Evolutionary conservation across 2,113 vertebrate species (phyloP).

Genomic region (Acanthochromis polyacanthus): DNA sequence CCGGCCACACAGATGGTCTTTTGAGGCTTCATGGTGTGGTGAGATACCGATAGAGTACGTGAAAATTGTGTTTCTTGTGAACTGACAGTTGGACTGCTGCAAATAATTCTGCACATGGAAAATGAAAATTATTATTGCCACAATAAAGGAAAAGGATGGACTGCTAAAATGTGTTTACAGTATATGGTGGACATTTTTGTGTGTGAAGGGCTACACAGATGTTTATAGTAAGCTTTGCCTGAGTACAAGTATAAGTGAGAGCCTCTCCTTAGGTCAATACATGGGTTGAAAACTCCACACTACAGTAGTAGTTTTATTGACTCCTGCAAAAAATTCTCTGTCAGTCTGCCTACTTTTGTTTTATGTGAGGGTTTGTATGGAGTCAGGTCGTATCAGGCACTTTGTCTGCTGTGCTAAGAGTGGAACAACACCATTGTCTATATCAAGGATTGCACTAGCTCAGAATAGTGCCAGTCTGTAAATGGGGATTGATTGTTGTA

Average conservation of each 20-base stretch:
- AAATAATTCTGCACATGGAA: background rate
- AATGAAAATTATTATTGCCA: background rate
- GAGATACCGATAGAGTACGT: background rate
- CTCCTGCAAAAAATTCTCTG: conserved; percentile 1
- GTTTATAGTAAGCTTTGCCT: conserved; percentile 67
- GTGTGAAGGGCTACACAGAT: conserved; percentile 18
- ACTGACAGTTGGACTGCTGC: background rate
- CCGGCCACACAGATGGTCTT: background rate
- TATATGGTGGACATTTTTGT: conserved; percentile 32
- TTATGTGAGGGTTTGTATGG: conserved; percentile 34
- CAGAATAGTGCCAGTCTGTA: conserved; percentile 54
- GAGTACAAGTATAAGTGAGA: conserved; percentile 46
- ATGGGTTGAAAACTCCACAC: background rate
- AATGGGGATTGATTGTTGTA: conserved; percentile 59
- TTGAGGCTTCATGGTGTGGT: background rate
- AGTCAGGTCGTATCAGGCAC: conserved; percentile 57
- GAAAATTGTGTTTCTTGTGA: background rate
- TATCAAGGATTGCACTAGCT: conserved; percentile 34
- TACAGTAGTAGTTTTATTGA: conserved; percentile 8
- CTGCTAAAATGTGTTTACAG: conserved; percentile 38
- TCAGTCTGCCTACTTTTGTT: conserved; percentile 17
- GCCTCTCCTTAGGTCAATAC: conserved; percentile 38
- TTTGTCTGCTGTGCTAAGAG: conserved; percentile 42
- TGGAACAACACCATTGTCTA: conserved; percentile 47
- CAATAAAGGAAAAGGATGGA: background rate